Percentiles rank a stretch among this genome's conserved stretches.
Conservation (phyloP, 2,113 vertebrate genomes). For the Saguinus imperator region DNA sequence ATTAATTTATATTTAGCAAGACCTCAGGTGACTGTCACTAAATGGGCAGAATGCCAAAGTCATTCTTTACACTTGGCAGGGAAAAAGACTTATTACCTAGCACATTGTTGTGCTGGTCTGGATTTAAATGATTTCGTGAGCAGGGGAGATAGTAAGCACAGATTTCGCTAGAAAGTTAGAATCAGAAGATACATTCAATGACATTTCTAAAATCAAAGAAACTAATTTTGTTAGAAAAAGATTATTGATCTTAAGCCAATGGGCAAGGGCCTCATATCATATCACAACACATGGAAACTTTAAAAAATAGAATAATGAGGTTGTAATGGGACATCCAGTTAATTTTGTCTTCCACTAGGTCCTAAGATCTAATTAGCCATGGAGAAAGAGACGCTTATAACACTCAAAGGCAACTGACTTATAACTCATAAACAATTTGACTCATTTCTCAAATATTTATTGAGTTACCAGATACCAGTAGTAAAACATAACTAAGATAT, state of each 20-base stretch:
- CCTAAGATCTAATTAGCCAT: not conserved
- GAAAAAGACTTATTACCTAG: not conserved
- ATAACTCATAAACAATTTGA: not conserved
- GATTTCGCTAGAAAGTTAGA: not conserved
- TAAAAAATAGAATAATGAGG: not conserved
- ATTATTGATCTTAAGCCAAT: not conserved
- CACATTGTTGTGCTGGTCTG: not conserved
- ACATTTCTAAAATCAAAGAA: not conserved
- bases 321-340: not conserved
- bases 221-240: not conserved
- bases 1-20: slow-evolving; percentile 7
- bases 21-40: not conserved
- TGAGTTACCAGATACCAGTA: not conserved
- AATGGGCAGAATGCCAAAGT: not conserved
- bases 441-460: not conserved
- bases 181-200: not conserved
- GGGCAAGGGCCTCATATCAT: not conserved
- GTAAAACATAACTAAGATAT: not conserved
- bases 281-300: not conserved
- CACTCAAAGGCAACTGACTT: not conserved
- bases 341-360: not conserved
- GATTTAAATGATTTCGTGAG: slow-evolving; percentile 1
- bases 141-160: not conserved
- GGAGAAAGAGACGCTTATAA: not conserved
- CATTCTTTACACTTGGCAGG: not conserved